Evolutionary conservation across 2,888 invertebrate species (phyloP).

Genomic region (Mimas tiliae): DNA sequence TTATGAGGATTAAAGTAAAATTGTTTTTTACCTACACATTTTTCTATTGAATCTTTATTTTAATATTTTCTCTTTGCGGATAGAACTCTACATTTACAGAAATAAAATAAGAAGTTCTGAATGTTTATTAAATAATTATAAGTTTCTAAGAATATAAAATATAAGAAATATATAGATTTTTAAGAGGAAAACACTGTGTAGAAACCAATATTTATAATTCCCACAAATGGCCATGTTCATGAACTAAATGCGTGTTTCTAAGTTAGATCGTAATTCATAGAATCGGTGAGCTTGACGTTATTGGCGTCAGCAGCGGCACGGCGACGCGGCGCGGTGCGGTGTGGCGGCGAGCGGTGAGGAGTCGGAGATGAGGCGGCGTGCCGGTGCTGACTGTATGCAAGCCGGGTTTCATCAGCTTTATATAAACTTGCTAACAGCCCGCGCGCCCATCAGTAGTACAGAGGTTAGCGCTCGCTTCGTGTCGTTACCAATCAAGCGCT

Average conservation of each 20-base stretch:
- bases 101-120: too few relatives aligned
- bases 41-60: too few relatives aligned
- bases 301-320: conserved; percentile 7
- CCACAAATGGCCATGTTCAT: conserved; percentile 10
- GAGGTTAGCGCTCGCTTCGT: conserved; percentile 66
- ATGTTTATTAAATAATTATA: background rate
- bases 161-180: background rate
- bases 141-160: background rate
- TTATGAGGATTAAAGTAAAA: too few relatives aligned
- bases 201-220: conserved; percentile 16
- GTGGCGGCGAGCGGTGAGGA: background rate
- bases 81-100: too few relatives aligned
- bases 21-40: too few relatives aligned
- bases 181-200: background rate
- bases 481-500: conserved; percentile 63
- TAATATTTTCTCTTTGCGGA: too few relatives aligned
- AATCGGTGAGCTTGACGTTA: conserved; percentile 20
- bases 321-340: conserved; percentile 4
- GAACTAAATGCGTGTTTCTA: conserved; percentile 12
- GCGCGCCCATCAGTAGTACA: conserved; percentile 73
- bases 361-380: conserved; percentile 15
- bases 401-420: conserved; percentile 32
- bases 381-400: conserved; percentile 24
- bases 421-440: conserved; percentile 48
- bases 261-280: conserved; percentile 19